Evolutionary conservation across 2,797 vertebrate genomes (phyloP).

Genomic region (Emys orbicularis): DNA sequence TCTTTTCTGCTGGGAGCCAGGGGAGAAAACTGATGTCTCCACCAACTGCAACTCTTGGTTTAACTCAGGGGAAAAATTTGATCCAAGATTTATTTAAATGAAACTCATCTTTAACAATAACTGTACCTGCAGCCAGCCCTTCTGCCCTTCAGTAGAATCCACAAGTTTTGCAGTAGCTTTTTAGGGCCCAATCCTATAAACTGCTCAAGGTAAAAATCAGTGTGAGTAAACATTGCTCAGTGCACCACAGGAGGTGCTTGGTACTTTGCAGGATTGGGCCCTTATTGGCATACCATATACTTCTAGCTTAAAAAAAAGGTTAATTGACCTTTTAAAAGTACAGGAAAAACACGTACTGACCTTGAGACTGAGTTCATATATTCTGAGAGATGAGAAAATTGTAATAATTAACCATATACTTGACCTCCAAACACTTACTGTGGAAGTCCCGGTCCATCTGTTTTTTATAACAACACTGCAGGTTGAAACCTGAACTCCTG

Average conservation of each 20-base stretch:
- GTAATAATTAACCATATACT: constrained; percentile 45
- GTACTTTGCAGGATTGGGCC: constrained; percentile 2
- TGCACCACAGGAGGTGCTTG: background rate
- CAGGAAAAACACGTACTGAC: constrained; percentile 42
- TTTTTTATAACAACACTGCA: constrained; percentile 42
- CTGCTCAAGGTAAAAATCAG: background rate
- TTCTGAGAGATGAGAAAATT: constrained; percentile 56
- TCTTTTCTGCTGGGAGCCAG: too few species aligned
- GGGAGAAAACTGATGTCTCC: background rate
- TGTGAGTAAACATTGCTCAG: background rate
- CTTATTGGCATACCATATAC: constrained; percentile 6
- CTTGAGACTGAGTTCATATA: constrained; percentile 65
- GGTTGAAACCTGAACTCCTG: constrained; percentile 3
- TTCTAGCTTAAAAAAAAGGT: constrained; percentile 34
- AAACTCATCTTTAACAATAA: background rate
- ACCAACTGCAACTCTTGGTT: background rate
- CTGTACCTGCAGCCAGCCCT: background rate
- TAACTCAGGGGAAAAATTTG: background rate
- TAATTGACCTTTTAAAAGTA: constrained; percentile 66
- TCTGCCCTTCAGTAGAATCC: background rate
- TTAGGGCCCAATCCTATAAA: background rate
- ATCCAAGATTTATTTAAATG: background rate
- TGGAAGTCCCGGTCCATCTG: constrained; percentile 5
- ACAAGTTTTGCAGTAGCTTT: background rate
- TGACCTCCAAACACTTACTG: background rate